A percentile compares a stretch with the other conserved stretches of the same genome.
Conservation (phyloP, 2,113 vertebrate species). For the Coracopsis vasa region DNA sequence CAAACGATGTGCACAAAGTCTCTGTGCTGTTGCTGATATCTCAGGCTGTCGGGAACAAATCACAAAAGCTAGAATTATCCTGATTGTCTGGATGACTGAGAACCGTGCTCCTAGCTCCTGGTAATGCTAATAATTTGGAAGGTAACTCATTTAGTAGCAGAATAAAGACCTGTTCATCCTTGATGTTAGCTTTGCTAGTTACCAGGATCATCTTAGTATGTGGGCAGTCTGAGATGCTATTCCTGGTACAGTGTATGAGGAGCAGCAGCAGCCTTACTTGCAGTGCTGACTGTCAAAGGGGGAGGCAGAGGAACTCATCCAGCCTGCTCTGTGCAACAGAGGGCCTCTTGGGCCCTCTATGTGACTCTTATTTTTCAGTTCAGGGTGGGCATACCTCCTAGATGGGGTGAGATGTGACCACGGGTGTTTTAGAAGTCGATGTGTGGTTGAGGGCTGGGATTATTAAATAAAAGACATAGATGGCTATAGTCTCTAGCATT, state of each 20-base stretch:
- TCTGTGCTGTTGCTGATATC: not conserved
- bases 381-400: fast-evolving
- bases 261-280: conserved; percentile 8
- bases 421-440: not conserved
- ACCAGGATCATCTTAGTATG: conserved; percentile 17
- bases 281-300: not conserved
- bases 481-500: not conserved
- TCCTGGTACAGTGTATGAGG: conserved; percentile 29
- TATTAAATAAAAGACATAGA: not conserved
- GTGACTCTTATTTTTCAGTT: not conserved
- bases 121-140: not conserved
- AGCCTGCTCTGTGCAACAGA: not conserved
- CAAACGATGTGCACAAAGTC: conserved; percentile 13
- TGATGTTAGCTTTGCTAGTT: not conserved
- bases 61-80: conserved; percentile 19
- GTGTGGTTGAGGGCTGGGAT: not conserved
- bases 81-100: conserved; percentile 24
- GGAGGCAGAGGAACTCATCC: not conserved
- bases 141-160: not conserved
- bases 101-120: not conserved
- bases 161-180: not conserved
- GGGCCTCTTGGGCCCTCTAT: too few species aligned
- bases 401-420: not conserved
- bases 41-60: conserved; percentile 44
- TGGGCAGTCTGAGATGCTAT: conserved; percentile 52